A percentile compares a stretch with the other conserved stretches of the same genome.
Evolutionary conservation across 2,888 invertebrate genomes (phyloP).

Genomic region (Argyresthia albistria): DNA sequence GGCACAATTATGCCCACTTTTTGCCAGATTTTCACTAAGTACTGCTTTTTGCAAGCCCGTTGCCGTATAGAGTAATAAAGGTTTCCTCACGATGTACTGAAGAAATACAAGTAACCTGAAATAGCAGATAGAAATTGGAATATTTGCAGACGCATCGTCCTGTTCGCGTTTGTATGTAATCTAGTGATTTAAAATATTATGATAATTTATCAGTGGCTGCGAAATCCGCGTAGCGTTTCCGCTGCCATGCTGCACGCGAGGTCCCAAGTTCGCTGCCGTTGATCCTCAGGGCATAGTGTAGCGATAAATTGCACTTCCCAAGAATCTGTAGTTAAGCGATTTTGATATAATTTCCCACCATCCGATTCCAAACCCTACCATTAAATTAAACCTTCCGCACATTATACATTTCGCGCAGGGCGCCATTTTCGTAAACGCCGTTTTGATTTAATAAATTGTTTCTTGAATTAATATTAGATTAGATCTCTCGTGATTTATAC

Average conservation of each 20-base stretch:
- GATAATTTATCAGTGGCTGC: constrained; percentile 1
- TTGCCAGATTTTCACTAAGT: too few species aligned
- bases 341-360: constrained; percentile 52
- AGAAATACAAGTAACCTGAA: too few species aligned
- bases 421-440: constrained; percentile 46
- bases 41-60: too few species aligned
- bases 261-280: constrained; percentile 6
- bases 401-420: constrained; percentile 58
- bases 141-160: too few species aligned
- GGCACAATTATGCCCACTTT: too few species aligned
- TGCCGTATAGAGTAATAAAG: too few species aligned
- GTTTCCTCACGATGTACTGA: too few species aligned
- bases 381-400: constrained; percentile 58
- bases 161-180: too few species aligned
- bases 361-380: constrained; percentile 40
- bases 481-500: constrained; percentile 32
- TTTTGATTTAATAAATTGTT: constrained; percentile 52
- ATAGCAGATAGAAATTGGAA: too few species aligned
- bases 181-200: neutral
- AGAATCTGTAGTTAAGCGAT: constrained; percentile 52
- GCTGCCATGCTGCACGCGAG: constrained; percentile 15
- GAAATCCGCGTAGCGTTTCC: constrained; percentile 2
- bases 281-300: constrained; percentile 2
- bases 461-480: constrained; percentile 32
- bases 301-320: constrained; percentile 32